These are phyloP conservation scores for Petrocephalus schoutedeni DNA, from an alignment of 2,797 vertebrate genomes.

Conservation along the genomic window DNA sequence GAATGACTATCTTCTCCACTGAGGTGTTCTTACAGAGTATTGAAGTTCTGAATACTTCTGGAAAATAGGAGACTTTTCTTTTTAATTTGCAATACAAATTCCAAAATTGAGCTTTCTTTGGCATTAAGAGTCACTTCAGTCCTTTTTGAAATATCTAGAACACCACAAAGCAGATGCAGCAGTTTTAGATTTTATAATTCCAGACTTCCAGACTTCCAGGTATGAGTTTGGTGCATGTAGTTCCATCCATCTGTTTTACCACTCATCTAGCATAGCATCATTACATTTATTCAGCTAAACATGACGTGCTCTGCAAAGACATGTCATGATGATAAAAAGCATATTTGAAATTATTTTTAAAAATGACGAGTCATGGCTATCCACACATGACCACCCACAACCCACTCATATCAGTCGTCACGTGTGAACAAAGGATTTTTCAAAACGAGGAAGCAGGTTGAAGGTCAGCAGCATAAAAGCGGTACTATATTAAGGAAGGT, in stretches of 20 bases:
- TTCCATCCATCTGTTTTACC: not conserved
- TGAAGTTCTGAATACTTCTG: not conserved
- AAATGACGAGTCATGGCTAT: not conserved
- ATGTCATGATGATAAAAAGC: not conserved
- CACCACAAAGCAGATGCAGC: too few species aligned
- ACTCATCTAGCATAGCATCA: not conserved
- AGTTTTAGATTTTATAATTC: too few species aligned
- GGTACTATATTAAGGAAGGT: not conserved
- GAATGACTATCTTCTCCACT: not conserved
- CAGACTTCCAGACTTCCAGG: not conserved
- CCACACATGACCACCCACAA: not conserved
- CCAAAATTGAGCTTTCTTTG: too few species aligned
- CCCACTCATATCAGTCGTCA: not conserved
- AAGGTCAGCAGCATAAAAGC: not conserved
- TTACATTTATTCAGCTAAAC: not conserved
- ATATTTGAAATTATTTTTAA: not conserved
- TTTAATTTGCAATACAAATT: not conserved
- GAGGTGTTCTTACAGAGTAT: not conserved
- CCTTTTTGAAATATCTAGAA: too few species aligned
- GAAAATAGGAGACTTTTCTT: not conserved
- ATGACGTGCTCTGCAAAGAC: not conserved
- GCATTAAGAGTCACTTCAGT: too few species aligned
- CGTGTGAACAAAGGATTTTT: not conserved
- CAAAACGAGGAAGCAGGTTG: not conserved
- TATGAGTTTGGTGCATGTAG: not conserved